Base-by-base conservation (phyloP, 2,113 vertebrate species). In the Bujurquina vittata region DNA sequence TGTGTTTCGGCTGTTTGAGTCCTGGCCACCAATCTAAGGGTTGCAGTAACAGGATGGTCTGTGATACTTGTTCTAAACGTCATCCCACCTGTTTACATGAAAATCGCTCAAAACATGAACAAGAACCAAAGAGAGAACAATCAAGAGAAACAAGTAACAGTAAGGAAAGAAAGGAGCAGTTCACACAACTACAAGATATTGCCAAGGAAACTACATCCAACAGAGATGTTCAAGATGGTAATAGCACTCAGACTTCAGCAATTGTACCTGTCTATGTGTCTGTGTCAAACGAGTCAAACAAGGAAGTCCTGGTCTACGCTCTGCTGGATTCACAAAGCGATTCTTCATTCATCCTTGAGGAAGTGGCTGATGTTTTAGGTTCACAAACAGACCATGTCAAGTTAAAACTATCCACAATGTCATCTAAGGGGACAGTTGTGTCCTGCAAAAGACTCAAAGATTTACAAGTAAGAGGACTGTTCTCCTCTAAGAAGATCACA, bases 291-390 rank as follows among this genome's bases (percentile, higher is more conserved):
- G 3, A 89, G 17, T 35, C 85, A 82, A 23, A 20, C 0, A 75
- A 76, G 9, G 77, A 91, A 83, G 62, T 88, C 73, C 75, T 88
- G 0, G 29, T 88, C 10, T 91, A 84, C 10, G 76, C 88, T 35
- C 75, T 61, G 1, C 23, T 87, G 10, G 73, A 91, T 58, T 35
- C 62, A 46, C 88, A 90, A 31, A 90, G 87, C 43, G 65, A 90
- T 22, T 52, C 77, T 23, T 69, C 49, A 4, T 84, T 90, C 75
- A 84, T 91, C 67, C 74, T 89, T 23, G 43, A 89, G 1, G 79
- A 88, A 74, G 79, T 83, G 0, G 87, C 40, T 46, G 72, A 87
- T 40, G 35, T 15, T 7, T 15, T 90, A 20, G 31, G 72, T 22
- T 58, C 22, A 18, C 46, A 60, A 10, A 79, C n/a, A 33, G 77